Conservation (phyloP, 2,888 invertebrate species). For the Heliconius cydno region DNA sequence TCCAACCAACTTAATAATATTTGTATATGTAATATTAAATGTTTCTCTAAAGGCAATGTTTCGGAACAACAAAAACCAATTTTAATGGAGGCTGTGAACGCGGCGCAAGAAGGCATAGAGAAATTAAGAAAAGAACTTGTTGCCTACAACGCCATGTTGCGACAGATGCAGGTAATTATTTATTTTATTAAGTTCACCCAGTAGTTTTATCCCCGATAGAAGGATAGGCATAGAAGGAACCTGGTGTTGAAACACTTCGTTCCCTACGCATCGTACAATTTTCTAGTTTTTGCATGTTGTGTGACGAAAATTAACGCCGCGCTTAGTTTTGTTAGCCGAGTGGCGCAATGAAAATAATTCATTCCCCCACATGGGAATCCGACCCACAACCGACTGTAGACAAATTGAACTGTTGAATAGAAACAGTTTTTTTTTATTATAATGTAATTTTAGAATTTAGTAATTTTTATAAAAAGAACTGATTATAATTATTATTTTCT, state of each 20-base stretch:
- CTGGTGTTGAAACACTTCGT: not conserved
- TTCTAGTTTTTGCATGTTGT: not conserved
- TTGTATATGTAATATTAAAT: not conserved
- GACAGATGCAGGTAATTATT: constrained; percentile 71
- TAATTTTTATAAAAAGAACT: too few species aligned
- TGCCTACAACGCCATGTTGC: constrained; percentile 69
- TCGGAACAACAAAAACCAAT: constrained; percentile 89
- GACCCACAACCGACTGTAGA: not conserved
- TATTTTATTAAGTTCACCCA: not conserved
- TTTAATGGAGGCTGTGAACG: constrained; percentile 91
- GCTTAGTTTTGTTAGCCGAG: not conserved
- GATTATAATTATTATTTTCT: too few species aligned
- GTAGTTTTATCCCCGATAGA: not conserved
- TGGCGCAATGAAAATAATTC: not conserved
- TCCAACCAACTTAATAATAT: too few species aligned
- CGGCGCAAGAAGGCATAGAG: constrained; percentile 92
- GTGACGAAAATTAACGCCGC: not conserved
- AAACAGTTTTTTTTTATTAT: too few species aligned
- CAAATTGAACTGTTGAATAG: not conserved
- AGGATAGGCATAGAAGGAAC: not conserved
- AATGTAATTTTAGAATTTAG: too few species aligned
- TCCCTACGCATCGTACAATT: not conserved
- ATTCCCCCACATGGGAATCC: not conserved
- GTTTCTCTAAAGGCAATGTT: constrained; percentile 69
- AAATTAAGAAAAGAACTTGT: constrained; percentile 87